A percentile compares a stretch with the other conserved stretches of the same genome.
These are phyloP conservation scores for Rhamphomyia laevipes DNA, from an alignment of 2,888 invertebrate genomes.

Conservation along the genomic window DNA sequence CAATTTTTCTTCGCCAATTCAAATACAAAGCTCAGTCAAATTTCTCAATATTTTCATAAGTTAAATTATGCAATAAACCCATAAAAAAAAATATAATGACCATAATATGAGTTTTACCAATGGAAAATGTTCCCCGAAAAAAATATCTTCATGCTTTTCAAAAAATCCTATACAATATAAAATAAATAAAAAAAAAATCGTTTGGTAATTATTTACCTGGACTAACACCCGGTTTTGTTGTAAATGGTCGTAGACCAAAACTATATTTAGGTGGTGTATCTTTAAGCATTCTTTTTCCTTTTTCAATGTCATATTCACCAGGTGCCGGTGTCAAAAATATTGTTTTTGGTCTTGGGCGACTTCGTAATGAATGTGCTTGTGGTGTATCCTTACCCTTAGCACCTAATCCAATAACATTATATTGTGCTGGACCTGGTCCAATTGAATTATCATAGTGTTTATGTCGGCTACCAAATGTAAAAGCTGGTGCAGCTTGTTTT, in stretches of 20 bases:
- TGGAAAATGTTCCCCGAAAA: background rate
- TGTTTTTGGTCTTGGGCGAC: conserved; percentile 43
- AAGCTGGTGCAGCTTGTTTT: conserved; percentile 66
- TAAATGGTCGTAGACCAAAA: conserved; percentile 56
- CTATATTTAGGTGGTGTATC: conserved; percentile 54
- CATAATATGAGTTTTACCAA: too few species aligned
- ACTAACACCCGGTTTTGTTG: conserved; percentile 47
- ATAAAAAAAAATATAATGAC: too few species aligned
- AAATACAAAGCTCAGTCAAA: too few species aligned
- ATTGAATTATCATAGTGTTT: conserved; percentile 42
- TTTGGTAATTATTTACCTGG: conserved; percentile 45
- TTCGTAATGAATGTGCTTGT: conserved; percentile 67
- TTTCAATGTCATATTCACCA: conserved; percentile 77
- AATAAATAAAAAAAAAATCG: background rate
- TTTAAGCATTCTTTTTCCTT: conserved; percentile 43
- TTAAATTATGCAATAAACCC: too few species aligned
- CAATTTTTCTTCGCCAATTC: too few species aligned
- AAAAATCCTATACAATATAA: too few species aligned
- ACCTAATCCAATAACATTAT: conserved; percentile 75
- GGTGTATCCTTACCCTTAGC: conserved; percentile 70
- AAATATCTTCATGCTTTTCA: too few species aligned
- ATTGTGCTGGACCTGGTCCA: conserved; percentile 84
- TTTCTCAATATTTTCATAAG: too few species aligned
- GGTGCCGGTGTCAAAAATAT: conserved; percentile 65
- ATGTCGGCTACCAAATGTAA: conserved; percentile 60